These are phyloP conservation scores for Eristalis arbustorum DNA, from an alignment of 2,888 invertebrate species.

Conservation along the genomic window DNA sequence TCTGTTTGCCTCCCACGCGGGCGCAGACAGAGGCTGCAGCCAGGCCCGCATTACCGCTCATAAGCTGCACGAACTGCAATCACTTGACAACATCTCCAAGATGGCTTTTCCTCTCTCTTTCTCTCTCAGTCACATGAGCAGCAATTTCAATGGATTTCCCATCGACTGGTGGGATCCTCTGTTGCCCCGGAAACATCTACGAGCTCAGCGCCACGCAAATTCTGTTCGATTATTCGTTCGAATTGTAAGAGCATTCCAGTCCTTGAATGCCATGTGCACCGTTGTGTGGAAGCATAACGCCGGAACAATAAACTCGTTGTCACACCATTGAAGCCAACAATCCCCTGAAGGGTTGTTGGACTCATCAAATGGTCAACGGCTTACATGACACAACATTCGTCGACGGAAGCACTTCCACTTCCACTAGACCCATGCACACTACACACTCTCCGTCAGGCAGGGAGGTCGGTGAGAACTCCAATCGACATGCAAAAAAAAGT, in stretches of 20 bases:
- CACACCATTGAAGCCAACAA: slow-evolving; percentile 22
- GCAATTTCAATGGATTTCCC: neutral
- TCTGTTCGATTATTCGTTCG: neutral
- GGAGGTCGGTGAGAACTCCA: neutral
- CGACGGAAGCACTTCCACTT: neutral
- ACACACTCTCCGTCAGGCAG: neutral
- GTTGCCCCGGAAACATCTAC: neutral
- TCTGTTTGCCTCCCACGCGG: neutral
- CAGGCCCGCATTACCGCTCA: neutral
- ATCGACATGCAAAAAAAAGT: neutral
- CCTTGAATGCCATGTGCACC: neutral
- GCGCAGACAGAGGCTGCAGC: neutral
- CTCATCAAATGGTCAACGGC: slow-evolving; percentile 61
- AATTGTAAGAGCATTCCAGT: neutral
- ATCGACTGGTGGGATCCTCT: neutral
- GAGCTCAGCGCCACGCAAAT: neutral
- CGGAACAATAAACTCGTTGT: slow-evolving; percentile 29
- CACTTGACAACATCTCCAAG: neutral
- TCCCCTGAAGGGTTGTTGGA: slow-evolving; percentile 48
- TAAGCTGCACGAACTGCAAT: neutral
- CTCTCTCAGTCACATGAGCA: neutral
- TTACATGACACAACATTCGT: slow-evolving; percentile 2
- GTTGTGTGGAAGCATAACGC: neutral
- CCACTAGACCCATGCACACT: neutral
- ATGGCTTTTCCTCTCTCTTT: neutral